Percentiles rank a stretch among this genome's conserved stretches.
phyloP scores from a whole-genome alignment of 1,140 invertebrate genomes.

The Fopius arisanus region DNA sequence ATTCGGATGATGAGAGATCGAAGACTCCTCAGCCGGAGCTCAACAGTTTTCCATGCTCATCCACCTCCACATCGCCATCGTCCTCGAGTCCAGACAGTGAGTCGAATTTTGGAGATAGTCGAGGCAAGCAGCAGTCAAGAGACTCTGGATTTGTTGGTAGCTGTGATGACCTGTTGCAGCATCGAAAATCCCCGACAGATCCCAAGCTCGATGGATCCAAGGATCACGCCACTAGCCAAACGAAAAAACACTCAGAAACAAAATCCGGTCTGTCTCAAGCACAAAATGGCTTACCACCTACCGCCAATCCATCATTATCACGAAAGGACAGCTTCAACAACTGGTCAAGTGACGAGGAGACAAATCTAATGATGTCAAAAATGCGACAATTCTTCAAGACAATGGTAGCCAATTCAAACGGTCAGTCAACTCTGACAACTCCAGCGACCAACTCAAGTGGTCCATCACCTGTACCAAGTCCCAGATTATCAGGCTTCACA shows the following conservation, averaged over 20 bases:
- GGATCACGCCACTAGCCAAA: constrained; percentile 28
- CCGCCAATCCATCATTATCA: constrained; percentile 66
- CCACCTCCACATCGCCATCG: constrained; percentile 30
- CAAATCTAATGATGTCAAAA: constrained; percentile 93
- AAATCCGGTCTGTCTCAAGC: constrained; percentile 33
- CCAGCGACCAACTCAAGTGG: constrained; percentile 63
- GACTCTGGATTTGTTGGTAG: constrained; percentile 89
- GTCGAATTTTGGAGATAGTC: constrained; percentile 26
- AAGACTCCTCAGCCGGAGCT: constrained; percentile 71
- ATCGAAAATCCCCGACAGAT: constrained; percentile 57
- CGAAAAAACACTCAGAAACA: constrained; percentile 17
- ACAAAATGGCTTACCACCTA: constrained; percentile 42
- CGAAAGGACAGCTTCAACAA: constrained; percentile 92
- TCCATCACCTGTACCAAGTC: constrained; percentile 67
- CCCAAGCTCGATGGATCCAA: constrained; percentile 30
- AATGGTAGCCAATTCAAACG: constrained; percentile 75
- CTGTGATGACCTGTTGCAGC: constrained; percentile 83
- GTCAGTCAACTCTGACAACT: constrained; percentile 61
- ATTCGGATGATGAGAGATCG: constrained; percentile 64
- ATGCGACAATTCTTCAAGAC: constrained; percentile 92
- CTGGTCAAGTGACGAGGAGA: constrained; percentile 92
- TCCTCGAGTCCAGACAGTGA: not conserved
- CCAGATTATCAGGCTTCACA: constrained; percentile 63
- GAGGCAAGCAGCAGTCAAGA: constrained; percentile 76
- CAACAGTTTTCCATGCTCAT: constrained; percentile 37